Percentiles rank a stretch among this genome's conserved stretches.
These are phyloP conservation scores for Popillia japonica DNA, from an alignment of 1,140 invertebrate species.

Conservation along the genomic window DNA sequence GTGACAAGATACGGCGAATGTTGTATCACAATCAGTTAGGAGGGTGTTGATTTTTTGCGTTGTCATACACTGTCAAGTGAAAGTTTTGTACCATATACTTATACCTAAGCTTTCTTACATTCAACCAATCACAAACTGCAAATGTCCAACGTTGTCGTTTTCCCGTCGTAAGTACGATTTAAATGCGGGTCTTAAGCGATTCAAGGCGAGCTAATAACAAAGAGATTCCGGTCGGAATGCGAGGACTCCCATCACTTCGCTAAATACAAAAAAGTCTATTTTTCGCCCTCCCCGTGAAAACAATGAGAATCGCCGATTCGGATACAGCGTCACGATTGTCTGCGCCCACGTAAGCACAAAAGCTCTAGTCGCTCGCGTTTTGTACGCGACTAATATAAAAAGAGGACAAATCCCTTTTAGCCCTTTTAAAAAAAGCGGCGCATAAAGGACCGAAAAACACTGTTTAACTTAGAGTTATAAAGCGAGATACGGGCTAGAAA, in stretches of 20 bases:
- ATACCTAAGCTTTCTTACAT: too few species aligned
- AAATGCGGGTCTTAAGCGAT: neutral
- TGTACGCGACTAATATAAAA: constrained; percentile 20
- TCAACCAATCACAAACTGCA: too few species aligned
- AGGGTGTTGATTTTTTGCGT: too few species aligned
- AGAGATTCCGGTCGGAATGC: neutral
- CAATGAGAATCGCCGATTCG: constrained; percentile 16
- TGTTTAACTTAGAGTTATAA: constrained; percentile 35
- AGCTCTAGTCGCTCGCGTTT: neutral
- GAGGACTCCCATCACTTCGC: neutral
- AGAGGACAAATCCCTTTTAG: constrained; percentile 33
- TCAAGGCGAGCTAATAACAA: neutral
- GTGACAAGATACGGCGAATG: too few species aligned
- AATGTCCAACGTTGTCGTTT: neutral
- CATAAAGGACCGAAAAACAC: constrained; percentile 27
- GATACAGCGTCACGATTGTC: constrained; percentile 30
- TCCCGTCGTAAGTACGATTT: neutral
- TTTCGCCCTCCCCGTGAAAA: neutral
- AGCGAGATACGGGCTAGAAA: constrained; percentile 26
- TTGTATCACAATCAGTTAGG: too few species aligned
- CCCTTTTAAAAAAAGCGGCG: neutral
- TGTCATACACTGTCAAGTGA: too few species aligned
- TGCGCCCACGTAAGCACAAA: constrained; percentile 27
- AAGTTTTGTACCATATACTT: too few species aligned
- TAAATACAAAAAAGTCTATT: neutral